Evolutionary conservation across 2,113 vertebrate genomes (phyloP).

Genomic region (Odocoileus virginianus): DNA sequence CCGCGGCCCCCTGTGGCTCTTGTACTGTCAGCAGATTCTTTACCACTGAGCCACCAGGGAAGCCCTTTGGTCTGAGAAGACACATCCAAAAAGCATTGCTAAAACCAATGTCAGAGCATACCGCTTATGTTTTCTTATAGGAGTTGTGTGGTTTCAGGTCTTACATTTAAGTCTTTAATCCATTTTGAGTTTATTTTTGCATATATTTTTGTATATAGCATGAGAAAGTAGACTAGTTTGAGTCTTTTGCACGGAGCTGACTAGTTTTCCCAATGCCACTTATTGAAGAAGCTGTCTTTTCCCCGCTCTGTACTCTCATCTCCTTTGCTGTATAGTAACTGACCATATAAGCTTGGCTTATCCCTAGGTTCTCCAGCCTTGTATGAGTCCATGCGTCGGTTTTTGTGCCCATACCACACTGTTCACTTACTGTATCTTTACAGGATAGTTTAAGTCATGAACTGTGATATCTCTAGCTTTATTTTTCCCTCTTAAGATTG

Average conservation of each 20-base stretch:
- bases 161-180: background rate
- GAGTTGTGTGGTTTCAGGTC: background rate
- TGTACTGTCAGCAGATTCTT: background rate
- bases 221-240: background rate
- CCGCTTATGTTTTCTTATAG: background rate
- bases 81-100: background rate
- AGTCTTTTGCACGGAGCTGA: background rate
- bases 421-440: background rate
- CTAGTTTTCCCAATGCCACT: background rate
- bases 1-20: rapidly evolving
- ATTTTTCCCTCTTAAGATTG: background rate
- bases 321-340: background rate
- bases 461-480: background rate
- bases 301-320: background rate
- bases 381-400: background rate
- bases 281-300: background rate
- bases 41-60: background rate
- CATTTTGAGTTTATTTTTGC: background rate
- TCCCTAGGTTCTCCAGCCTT: background rate
- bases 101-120: background rate
- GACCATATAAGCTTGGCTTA: background rate
- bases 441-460: background rate
- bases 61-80: background rate
- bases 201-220: background rate
- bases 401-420: background rate